These are phyloP conservation scores for Pachyrhynchus sulphureomaculatus DNA, from an alignment of 1,140 invertebrate species.

Conservation along the genomic window DNA sequence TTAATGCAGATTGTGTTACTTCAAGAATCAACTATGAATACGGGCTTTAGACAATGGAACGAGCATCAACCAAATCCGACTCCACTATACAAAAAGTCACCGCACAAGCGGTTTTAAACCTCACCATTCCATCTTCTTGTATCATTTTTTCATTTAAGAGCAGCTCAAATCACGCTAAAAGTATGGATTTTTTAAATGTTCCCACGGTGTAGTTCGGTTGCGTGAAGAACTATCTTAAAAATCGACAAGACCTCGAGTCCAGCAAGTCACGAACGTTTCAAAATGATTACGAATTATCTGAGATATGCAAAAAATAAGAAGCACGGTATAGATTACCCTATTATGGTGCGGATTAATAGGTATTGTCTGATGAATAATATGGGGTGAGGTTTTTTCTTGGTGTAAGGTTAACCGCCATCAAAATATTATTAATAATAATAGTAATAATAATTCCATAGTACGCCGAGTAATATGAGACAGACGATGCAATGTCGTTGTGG, in stretches of 20 bases:
- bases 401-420: too few relatives aligned
- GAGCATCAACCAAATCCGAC: too few relatives aligned
- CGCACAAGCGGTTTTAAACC: too few relatives aligned
- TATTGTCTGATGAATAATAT: background rate
- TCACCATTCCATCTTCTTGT: background rate
- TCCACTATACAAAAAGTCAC: too few relatives aligned
- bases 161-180: background rate
- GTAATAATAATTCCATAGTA: too few relatives aligned
- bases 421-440: too few relatives aligned
- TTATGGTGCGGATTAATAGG: background rate
- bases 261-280: conserved; percentile 3
- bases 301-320: background rate
- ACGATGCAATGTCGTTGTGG: too few relatives aligned
- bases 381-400: too few relatives aligned
- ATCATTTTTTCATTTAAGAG: background rate
- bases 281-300: conserved; percentile 7
- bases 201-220: conserved; percentile 11
- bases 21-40: too few relatives aligned
- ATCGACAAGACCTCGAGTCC: background rate
- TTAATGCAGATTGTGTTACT: too few relatives aligned
- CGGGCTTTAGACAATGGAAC: too few relatives aligned
- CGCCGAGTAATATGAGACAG: too few relatives aligned
- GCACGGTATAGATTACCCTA: background rate
- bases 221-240: conserved; percentile 1
- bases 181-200: background rate